Evolutionary conservation across 2,113 vertebrate genomes (phyloP), one percentile per base, ranked within the genome.

Genomic region (Parotia lawesii): DNA sequence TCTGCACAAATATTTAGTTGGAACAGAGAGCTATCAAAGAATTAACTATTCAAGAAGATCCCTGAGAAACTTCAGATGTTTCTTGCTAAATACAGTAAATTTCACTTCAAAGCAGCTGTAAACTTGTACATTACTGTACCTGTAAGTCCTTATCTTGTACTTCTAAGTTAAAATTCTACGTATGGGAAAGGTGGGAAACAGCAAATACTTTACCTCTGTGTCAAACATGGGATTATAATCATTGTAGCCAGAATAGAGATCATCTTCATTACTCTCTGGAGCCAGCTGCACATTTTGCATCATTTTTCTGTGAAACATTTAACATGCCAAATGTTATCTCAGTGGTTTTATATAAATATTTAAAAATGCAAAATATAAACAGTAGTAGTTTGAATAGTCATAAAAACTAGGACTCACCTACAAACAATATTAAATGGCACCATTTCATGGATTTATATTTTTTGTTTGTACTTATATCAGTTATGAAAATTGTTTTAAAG

Each of bases 241-340:
- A 96, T 99, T 99, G 95, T 99, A 99, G 40, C 99, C 99, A 64
- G 99, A 99, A 95, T 99, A 99, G 93, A 99, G 98, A 88, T 99
- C 99, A 56, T 99, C 99, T 74, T 99, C 98, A 73, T 98, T 99
- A 56, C 97, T 98, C 65, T 98, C 98, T 33, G 98, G 98, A 47
- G 97, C 97, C 21, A 98, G 95, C 50, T 98, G 98, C 19, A 99
- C 98, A 85, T 99, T 98, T 85, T 99, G 98, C 99, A 99, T 99
- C 93, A 97, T 98, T 57, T 97, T 86, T 54, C 96, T 96, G 97
- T 96, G 53, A 95, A 96, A 96, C 24, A 93, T 38, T 64, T 38
- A 85, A 77, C 27, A 31, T 45, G 7, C 6, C 65, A 95, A 95
- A 54, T 54, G 62, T 73, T 31, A 85, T 27, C 48, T 77, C 6